phyloP scores from a whole-genome alignment of 2,797 vertebrate species.

The Tadarida brasiliensis region DNA sequence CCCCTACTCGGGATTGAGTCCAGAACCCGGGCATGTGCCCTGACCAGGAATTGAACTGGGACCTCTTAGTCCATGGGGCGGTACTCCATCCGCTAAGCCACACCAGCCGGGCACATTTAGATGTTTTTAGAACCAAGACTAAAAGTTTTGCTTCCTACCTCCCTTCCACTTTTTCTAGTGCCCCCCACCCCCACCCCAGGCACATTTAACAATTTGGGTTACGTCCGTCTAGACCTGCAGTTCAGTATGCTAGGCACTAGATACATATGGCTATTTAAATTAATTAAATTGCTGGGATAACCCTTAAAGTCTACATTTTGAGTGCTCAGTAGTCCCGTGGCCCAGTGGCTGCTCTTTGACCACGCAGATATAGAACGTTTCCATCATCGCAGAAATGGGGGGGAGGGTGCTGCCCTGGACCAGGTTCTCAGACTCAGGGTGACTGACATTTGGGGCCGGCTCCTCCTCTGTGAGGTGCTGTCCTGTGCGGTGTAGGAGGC shows the following conservation, averaged over 20 bases:
- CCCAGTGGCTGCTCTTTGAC: rapidly evolving
- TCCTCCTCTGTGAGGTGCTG: not conserved
- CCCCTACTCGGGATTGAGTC: no score
- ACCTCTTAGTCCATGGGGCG: no score
- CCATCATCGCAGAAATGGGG: rapidly evolving
- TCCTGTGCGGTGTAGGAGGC: rapidly evolving
- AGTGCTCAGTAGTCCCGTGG: not conserved
- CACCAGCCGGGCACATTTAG: not conserved
- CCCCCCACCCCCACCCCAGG: rapidly evolving
- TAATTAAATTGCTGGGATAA: not conserved
- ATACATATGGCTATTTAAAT: not conserved
- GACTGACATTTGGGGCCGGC: not conserved
- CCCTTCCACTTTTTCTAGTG: not conserved
- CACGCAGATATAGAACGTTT: rapidly evolving
- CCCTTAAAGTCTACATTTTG: not conserved
- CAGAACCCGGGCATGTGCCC: no score
- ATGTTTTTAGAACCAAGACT: not conserved
- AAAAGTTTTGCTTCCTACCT: not conserved
- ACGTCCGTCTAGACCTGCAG: not conserved
- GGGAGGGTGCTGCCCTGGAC: rapidly evolving
- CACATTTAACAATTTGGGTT: not conserved
- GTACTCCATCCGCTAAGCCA: no score
- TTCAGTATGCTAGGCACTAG: rapidly evolving
- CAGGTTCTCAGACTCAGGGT: rapidly evolving
- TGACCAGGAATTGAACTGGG: no score